Evolutionary conservation across 2,888 invertebrate species (phyloP), one percentile per base, ranked within the genome.

Genomic region (Melolontha melolontha): DNA sequence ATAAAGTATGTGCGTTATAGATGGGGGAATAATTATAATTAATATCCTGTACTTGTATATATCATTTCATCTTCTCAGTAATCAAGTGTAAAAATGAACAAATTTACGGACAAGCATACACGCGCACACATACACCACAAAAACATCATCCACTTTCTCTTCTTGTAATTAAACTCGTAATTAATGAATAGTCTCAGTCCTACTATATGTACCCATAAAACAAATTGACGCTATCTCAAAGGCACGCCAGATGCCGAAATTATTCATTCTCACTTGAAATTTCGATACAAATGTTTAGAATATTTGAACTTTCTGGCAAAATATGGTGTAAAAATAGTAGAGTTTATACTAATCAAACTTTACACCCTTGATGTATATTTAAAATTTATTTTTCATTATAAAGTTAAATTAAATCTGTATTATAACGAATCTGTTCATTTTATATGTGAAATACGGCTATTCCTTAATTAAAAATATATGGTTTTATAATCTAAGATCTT

Each of bases 171-270:
- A 80, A 78, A 73, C 76, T 69, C 64, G 75, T 79, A 80, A 80
- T 80, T 80, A 80, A 80, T 80, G 80, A 77, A 79, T 78, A 77
- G 79, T 74, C 75, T 76, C 76, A 73, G 73, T 72, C 71, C n/a
- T 70, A 73, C 74, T 77, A 78, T 79, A 79, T 78, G 76, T 73
- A 74, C 67, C 75, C 73, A 78, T 80, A 79, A 79, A 80, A 76
- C 77, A 79, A 78, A 74, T 78, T 78, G 79, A 79, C 79, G 76
- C 77, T 79, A 79, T 79, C 79, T 77, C 69, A 71, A 68, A 75
- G 74, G 74, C 76, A 64, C 66, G 67, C 71, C 70, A 73, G 73
- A 72, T 70, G 72, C 72, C 70, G 68, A 70, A 73, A 74, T 74
- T 71, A 70, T 67, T 72, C 73, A 71, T 72, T 66, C 57, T 34